These are phyloP conservation scores for Rhadina sibilatrix DNA, from an alignment of 2,113 vertebrate species.

Conservation along the genomic window DNA sequence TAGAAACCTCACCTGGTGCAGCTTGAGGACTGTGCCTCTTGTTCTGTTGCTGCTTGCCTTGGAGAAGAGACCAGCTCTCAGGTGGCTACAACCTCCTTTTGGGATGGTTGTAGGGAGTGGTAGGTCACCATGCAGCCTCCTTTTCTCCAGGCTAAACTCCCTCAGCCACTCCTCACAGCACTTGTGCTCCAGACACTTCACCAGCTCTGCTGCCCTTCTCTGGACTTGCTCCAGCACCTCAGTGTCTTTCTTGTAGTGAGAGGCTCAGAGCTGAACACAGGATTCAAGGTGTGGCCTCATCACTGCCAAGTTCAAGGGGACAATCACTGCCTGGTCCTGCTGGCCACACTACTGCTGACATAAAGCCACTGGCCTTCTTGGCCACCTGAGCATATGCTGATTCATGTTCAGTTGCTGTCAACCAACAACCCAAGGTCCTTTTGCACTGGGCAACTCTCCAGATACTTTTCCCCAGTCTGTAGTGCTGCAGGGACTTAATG, in stretches of 20 bases:
- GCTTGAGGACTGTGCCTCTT: background rate
- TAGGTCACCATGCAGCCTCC: background rate
- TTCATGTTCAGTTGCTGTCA: background rate
- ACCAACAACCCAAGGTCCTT: background rate
- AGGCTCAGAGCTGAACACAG: too few relatives aligned
- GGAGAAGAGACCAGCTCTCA: background rate
- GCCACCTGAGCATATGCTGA: background rate
- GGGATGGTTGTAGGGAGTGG: background rate
- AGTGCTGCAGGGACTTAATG: background rate
- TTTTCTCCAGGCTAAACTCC: background rate
- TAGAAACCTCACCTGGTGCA: background rate
- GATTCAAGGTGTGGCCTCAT: background rate
- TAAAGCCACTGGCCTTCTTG: background rate
- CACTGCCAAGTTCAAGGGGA: background rate
- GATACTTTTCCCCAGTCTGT: background rate
- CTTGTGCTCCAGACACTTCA: background rate
- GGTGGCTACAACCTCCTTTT: background rate
- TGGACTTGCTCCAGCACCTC: background rate
- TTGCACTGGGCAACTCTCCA: background rate
- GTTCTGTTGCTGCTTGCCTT: background rate
- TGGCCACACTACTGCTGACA: background rate
- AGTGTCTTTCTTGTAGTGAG: background rate
- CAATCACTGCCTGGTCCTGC: background rate
- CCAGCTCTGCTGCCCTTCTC: background rate
- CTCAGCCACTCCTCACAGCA: background rate